Base-by-base conservation (phyloP, 2,888 invertebrate genomes). In the Tholera decimalis region DNA sequence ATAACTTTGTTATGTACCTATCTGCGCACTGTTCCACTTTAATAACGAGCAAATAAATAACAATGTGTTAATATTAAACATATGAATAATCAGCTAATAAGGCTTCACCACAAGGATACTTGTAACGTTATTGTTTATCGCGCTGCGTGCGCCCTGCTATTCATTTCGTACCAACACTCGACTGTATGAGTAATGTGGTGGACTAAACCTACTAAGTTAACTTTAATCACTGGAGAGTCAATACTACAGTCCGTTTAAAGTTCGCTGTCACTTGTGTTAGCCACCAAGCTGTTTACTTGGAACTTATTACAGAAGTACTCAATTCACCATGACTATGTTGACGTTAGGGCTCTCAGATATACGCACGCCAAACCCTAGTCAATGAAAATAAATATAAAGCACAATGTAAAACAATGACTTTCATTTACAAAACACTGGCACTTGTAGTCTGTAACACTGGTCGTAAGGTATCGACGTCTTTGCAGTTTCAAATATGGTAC, bases 61-160 rank as follows among this genome's bases (percentile, higher is more conserved):
- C 49, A 47, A 20, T 26, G 28, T 22, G 13, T 55, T 35, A 39
- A 28, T 44, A 46, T 13, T 39, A 35, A 50, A 33, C 22, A 37
- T 51, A 44, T 65, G 51, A 69, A 55, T 39, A 73, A 49, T 55
- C 47, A 33, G n/a, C 35, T 55, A 72, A 59, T 24, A 47, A 51
- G 44, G 54, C 35, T 13, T 43, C 20, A 58, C 60, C 43, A 51
- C 59, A 60, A 78, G 61, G 81, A 69, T 69, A 53, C 37, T 59
- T 24, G 62, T 61, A 49, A 50, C 33, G 50, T 39, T 47, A 44
- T 62, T 63, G 41, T 61, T 44, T 56, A 55, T 56, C 30, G 22
- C 4, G 54, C 47, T 30, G 30, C 30, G 62, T 50, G 37, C 18
- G 37, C 37, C 11, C 46, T 47, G 37, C 39, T 73, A 26, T 37